phyloP scores from a whole-genome alignment of 2,113 vertebrate genomes.

The Petrocephalus microphthalmus region DNA sequence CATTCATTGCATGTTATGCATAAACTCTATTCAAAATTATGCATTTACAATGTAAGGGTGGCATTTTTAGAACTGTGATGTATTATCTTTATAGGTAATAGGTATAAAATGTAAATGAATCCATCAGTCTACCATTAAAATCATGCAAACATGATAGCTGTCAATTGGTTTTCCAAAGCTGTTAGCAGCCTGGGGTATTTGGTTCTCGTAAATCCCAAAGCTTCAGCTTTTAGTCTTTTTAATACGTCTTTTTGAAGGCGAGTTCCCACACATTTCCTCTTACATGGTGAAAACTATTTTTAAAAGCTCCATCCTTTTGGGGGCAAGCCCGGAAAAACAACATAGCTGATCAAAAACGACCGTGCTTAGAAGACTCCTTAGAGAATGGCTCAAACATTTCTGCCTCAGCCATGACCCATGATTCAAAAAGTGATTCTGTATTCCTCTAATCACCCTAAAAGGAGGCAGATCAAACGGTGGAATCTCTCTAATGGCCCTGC shows the following conservation, averaged over 20 bases:
- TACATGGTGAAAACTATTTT: background rate
- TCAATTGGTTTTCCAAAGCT: background rate
- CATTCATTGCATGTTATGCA: background rate
- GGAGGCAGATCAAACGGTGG: conserved; percentile 9
- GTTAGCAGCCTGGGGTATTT: background rate
- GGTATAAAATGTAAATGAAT: background rate
- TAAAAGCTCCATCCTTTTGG: background rate
- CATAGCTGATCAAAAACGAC: background rate
- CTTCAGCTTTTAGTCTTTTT: background rate
- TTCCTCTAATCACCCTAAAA: conserved; percentile 9
- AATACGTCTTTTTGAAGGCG: background rate
- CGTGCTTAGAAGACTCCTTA: background rate
- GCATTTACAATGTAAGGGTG: background rate
- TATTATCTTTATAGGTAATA: background rate
- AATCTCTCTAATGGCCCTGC: background rate
- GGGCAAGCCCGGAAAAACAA: background rate
- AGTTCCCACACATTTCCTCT: background rate
- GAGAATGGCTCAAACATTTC: conserved; percentile 13
- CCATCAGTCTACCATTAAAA: background rate
- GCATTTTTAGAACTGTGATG: background rate
- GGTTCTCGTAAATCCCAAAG: background rate
- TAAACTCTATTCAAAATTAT: background rate
- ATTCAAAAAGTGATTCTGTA: background rate
- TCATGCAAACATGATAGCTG: background rate
- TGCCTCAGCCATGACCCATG: conserved; percentile 14